Base-by-base conservation (phyloP, 2,888 invertebrate species). In the Caenorhabditis wallacei region DNA sequence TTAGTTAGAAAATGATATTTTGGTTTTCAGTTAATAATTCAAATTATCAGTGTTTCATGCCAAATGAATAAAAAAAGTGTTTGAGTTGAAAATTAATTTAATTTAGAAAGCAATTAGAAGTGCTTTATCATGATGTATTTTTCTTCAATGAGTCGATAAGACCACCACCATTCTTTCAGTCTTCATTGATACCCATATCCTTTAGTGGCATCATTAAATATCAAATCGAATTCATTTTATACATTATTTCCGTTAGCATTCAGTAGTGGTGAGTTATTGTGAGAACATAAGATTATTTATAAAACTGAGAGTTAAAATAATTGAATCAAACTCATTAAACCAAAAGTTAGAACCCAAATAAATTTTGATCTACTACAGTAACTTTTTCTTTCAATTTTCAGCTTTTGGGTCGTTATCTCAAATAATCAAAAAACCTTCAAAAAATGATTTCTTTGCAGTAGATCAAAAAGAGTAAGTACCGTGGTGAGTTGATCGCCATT, bases 401-500 rank as follows among this genome's bases (percentile, higher is more conserved):
- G 57, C 8, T 20, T 22, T 59, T 61, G 26, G 40, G 37, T 35
- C 5, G 43, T 51, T 59, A 43, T 78, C 24, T 69, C 46, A 35
- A 26, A 48, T 26, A 51, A 20, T 46, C 26, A 63, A 51, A 66
- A 66, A 30, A 2, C 56, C 68, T 64, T 72, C 66, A 72, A 80
- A 72, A 72, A 75, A 35, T 0, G 26, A 5, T 30, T 30, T 24
- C 18, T n/a, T 43, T 79, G 53, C 7, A 68, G 68, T 61, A 74
- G 74, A 80, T 74, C 74, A 78, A 78, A n/a, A 78, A 68, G 35
- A 53, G 66, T 66, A 66, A 78, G 64, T 63, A 84, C 84, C 84
- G 84, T 84, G 24, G 84, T 84, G 66, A 76, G 76, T 75, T 83
- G 79, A 20, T 80, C 84, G 64, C 69, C 84, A 75, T 79, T 84